These are phyloP conservation scores for Aegithalos caudatus DNA, from an alignment of 2,113 vertebrate genomes.

Conservation along the genomic window DNA sequence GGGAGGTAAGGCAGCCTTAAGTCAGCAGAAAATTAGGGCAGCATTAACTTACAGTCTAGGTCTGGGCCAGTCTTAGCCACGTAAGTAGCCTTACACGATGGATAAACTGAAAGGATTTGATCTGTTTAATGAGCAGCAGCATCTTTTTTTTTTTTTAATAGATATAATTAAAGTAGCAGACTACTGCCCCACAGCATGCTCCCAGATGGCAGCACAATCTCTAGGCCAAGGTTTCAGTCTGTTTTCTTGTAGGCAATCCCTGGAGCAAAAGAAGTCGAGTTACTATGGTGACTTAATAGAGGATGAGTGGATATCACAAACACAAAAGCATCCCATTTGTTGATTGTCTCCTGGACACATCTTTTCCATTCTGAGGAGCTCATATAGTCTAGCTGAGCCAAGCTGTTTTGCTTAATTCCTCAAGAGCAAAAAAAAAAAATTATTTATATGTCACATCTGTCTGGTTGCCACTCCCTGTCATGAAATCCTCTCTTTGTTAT, in stretches of 20 bases:
- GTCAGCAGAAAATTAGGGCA: constrained; percentile 26
- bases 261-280: background rate
- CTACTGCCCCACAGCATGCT: background rate
- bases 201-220: constrained; percentile 27
- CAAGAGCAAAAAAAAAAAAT: background rate
- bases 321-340: background rate
- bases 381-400: background rate
- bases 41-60: background rate
- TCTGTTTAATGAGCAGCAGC: background rate
- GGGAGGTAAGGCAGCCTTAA: constrained; percentile 14
- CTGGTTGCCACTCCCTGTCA: background rate
- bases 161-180: background rate
- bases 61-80: constrained; percentile 12
- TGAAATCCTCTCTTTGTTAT: background rate
- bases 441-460: background rate
- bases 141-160: background rate
- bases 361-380: background rate
- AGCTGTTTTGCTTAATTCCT: background rate
- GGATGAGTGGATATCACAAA: background rate
- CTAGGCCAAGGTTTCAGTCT: background rate
- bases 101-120: constrained; percentile 28
- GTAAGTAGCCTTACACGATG: constrained; percentile 35
- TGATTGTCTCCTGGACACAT: background rate
- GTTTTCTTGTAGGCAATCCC: background rate
- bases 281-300: background rate